Conservation (phyloP, 2,797 vertebrate genomes). For the Chelonia mydas region DNA sequence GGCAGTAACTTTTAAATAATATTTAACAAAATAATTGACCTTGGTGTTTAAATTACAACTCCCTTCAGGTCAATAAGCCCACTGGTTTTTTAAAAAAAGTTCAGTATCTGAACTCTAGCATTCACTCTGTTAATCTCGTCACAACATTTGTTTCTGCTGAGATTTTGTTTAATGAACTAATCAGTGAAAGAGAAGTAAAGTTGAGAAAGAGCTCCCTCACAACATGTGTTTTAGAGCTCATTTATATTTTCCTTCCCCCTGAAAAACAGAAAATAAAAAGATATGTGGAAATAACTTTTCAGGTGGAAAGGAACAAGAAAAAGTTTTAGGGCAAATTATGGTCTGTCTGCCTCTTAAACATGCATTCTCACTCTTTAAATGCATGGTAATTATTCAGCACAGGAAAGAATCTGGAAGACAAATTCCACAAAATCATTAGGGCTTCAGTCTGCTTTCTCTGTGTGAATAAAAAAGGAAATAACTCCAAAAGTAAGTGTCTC, state of each 20-base stretch:
- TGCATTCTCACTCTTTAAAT: conserved; percentile 47
- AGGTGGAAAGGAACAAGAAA: background rate
- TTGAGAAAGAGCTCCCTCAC: conserved; percentile 53
- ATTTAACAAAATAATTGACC: conserved; percentile 70
- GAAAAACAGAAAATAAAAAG: background rate
- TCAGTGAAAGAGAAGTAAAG: conserved; percentile 8
- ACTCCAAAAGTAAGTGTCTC: conserved; percentile 55
- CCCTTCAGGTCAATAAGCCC: conserved; percentile 53
- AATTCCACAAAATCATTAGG: conserved; percentile 6
- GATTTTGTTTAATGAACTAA: conserved; percentile 56
- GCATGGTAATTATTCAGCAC: conserved; percentile 37
- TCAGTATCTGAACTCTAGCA: conserved; percentile 46
- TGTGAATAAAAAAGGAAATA: conserved; percentile 48
- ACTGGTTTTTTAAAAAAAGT: background rate
- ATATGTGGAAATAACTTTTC: conserved; percentile 45
- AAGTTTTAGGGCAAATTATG: conserved; percentile 26
- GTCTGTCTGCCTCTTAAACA: conserved; percentile 49
- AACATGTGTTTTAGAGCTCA: conserved; percentile 30
- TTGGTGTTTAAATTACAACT: conserved; percentile 71
- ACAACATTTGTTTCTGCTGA: conserved; percentile 60
- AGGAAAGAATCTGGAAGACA: background rate
- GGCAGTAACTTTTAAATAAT: conserved; percentile 65
- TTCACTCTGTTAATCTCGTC: conserved; percentile 63
- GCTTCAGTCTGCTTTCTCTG: conserved; percentile 58
- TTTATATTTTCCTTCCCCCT: conserved; percentile 41